These are phyloP conservation scores for Andrena cerasifolii DNA, from an alignment of 1,140 invertebrate genomes.

Conservation along the genomic window DNA sequence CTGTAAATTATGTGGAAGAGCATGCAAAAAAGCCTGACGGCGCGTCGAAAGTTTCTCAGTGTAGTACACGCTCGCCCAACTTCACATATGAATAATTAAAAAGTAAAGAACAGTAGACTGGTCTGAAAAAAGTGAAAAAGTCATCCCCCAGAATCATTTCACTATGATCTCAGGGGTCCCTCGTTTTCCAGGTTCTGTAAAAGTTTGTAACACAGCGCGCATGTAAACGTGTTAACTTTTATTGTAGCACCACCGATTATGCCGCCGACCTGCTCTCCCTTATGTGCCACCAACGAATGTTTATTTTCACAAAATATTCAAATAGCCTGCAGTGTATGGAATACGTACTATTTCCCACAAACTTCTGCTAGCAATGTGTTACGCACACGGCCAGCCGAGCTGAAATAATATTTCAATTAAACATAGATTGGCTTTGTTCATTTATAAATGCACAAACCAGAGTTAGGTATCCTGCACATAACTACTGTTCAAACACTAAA, in stretches of 20 bases:
- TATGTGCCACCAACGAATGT: neutral
- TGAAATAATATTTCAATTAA: neutral
- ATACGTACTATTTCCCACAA: neutral
- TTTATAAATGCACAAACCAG: too few relatives aligned
- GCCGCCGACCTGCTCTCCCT: neutral
- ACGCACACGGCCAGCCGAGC: neutral
- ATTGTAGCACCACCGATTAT: neutral
- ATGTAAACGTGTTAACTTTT: neutral
- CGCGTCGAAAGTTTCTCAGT: conserved; percentile 26
- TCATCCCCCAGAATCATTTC: conserved; percentile 10
- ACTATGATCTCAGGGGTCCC: too few relatives aligned
- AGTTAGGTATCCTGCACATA: too few relatives aligned
- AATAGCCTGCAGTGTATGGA: neutral
- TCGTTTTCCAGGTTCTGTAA: too few relatives aligned
- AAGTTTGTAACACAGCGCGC: neutral
- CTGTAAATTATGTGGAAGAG: conserved; percentile 36
- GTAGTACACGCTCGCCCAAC: conserved; percentile 22
- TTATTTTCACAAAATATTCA: neutral
- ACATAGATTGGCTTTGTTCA: too few relatives aligned
- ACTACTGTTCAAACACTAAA: too few relatives aligned
- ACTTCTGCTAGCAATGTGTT: neutral
- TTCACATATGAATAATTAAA: conserved; percentile 48
- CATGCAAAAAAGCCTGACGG: neutral
- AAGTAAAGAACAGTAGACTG: conserved; percentile 10
- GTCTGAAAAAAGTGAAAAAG: conserved; percentile 1